Evolutionary conservation across 2,113 vertebrate genomes (phyloP).

Genomic region (Maccullochella peelii): DNA sequence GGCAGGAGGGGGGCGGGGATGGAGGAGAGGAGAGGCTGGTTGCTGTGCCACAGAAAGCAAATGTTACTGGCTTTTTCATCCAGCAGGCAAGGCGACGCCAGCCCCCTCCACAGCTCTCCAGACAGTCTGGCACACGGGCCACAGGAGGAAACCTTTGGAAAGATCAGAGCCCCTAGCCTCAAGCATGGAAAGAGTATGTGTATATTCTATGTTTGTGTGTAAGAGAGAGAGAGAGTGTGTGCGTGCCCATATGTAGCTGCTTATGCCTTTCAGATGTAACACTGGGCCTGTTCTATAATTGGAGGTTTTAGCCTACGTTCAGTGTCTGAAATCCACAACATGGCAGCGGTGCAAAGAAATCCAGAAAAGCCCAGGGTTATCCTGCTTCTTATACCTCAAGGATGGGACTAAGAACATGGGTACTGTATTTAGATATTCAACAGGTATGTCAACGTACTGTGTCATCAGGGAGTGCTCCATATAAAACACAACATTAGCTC

Average conservation of each 20-base stretch:
- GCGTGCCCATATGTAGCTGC: slow-evolving; percentile 45
- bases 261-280: slow-evolving; percentile 57
- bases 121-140: slow-evolving; percentile 77
- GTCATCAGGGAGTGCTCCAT: neutral
- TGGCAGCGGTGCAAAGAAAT: slow-evolving; percentile 29
- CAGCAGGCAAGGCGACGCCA: slow-evolving; percentile 60
- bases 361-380: neutral
- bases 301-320: slow-evolving; percentile 49
- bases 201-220: neutral
- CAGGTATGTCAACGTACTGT: neutral
- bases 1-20: slow-evolving; percentile 18
- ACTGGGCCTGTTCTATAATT: slow-evolving; percentile 49
- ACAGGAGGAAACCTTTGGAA: slow-evolving; percentile 75
- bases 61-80: slow-evolving; percentile 63
- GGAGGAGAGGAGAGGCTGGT: slow-evolving; percentile 23
- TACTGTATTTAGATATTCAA: slow-evolving; percentile 25
- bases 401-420: slow-evolving; percentile 16
- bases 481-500: neutral
- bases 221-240: neutral
- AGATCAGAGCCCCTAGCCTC: slow-evolving; percentile 73
- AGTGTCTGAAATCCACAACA: slow-evolving; percentile 46
- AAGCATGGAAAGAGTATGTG: slow-evolving; percentile 64
- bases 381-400: neutral
- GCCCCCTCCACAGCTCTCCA: slow-evolving; percentile 65
- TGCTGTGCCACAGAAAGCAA: slow-evolving; percentile 65